phyloP scores from a whole-genome alignment of 2,797 vertebrate species.

The Telmatherina bonti region DNA sequence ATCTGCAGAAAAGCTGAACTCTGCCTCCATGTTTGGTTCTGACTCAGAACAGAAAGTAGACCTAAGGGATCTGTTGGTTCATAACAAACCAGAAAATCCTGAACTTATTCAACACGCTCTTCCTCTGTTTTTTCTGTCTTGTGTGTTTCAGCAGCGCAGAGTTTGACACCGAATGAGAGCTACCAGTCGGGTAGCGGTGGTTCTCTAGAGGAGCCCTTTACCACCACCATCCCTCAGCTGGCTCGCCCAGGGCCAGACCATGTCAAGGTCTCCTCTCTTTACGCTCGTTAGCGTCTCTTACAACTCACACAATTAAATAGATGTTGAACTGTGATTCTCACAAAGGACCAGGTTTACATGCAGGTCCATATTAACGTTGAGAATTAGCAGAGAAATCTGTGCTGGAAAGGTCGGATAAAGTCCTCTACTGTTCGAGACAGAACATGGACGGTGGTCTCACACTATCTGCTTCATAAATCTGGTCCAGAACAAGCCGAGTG shows the following conservation, averaged over 20 bases:
- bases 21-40: too few species aligned
- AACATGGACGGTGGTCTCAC: too few species aligned
- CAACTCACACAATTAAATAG: not conserved
- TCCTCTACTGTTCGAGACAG: too few species aligned
- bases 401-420: too few species aligned
- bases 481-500: not conserved
- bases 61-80: too few species aligned
- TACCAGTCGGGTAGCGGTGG: slow-evolving; percentile 88
- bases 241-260: slow-evolving; percentile 66
- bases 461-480: too few species aligned
- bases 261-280: slow-evolving; percentile 63
- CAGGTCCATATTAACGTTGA: too few species aligned
- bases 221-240: slow-evolving; percentile 68
- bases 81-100: too few species aligned
- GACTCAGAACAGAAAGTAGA: too few species aligned
- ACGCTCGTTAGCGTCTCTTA: not conserved
- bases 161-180: slow-evolving; percentile 82
- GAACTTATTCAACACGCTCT: too few species aligned
- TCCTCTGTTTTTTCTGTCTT: not conserved
- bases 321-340: not conserved
- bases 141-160: slow-evolving; percentile 23
- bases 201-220: slow-evolving; percentile 85
- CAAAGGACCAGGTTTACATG: not conserved
- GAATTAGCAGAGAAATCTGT: too few species aligned
- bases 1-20: too few species aligned